phyloP scores from a whole-genome alignment of 2,888 invertebrate species.

The Acanthosepion esculentum region DNA sequence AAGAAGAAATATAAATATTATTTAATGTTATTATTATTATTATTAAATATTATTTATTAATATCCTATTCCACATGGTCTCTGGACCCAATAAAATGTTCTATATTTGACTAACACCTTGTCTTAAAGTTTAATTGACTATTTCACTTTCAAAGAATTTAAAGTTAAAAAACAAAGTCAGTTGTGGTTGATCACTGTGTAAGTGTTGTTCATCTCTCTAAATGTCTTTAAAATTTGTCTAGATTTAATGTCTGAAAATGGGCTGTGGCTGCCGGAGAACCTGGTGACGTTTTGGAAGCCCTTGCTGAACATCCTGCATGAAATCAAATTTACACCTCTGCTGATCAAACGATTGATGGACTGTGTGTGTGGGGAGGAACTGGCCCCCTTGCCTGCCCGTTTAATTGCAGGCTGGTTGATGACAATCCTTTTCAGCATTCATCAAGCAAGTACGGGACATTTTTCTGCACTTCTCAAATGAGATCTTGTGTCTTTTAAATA shows the following conservation, averaged over 20 bases:
- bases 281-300: conserved; percentile 39
- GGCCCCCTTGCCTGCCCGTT: background rate
- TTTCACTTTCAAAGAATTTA: too few species aligned
- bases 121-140: too few species aligned
- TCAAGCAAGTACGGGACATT: conserved; percentile 36
- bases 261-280: background rate
- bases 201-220: too few species aligned
- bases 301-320: background rate
- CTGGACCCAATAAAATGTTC: too few species aligned
- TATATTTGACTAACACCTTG: too few species aligned
- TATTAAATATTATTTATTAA: too few species aligned
- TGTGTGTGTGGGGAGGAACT: background rate
- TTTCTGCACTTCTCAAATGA: background rate
- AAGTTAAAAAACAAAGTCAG: too few species aligned
- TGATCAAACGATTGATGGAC: background rate
- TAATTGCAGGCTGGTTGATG: conserved; percentile 41
- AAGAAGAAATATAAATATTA: too few species aligned
- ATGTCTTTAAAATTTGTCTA: background rate
- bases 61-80: too few species aligned
- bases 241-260: background rate
- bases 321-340: background rate
- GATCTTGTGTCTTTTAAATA: too few species aligned
- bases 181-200: too few species aligned
- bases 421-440: background rate
- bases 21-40: too few species aligned